Percentiles rank a stretch among this genome's conserved stretches.
Evolutionary conservation across 1,140 invertebrate species (phyloP).

Genomic region (Ptiloglossa arizonensis): DNA sequence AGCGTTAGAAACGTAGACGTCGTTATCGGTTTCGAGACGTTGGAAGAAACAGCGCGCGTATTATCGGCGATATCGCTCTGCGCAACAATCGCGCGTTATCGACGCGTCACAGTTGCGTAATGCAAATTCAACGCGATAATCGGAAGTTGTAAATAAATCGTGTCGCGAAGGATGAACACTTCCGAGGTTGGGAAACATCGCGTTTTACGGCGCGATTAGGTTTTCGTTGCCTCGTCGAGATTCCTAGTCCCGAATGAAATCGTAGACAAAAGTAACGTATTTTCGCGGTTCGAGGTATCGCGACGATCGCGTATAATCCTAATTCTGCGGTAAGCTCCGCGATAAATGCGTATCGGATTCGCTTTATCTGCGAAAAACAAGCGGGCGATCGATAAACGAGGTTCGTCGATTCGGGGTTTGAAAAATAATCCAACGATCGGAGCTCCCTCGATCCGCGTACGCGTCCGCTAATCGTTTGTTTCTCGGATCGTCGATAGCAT

Average conservation of each 20-base stretch:
- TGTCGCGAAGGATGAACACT: neutral
- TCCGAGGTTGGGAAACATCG: neutral
- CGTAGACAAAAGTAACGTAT: no score
- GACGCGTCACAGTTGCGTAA: slow-evolving; percentile 25
- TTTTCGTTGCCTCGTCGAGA: neutral
- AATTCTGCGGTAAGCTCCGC: neutral
- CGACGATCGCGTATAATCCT: neutral
- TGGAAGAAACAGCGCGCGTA: neutral
- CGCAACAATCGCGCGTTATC: slow-evolving; percentile 1
- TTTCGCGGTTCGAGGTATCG: no score
- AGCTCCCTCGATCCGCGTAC: no score
- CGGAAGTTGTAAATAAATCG: slow-evolving; percentile 17
- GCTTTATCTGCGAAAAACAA: neutral
- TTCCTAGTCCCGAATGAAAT: neutral
- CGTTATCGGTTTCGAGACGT: neutral
- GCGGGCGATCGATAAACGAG: neutral
- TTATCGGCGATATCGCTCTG: neutral
- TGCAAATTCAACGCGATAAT: slow-evolving; percentile 12
- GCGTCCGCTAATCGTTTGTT: no score
- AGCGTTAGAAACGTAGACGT: no score
- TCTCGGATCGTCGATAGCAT: no score
- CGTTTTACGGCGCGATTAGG: neutral
- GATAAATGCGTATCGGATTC: neutral
- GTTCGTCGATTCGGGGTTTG: neutral
- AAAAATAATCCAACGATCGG: no score